Conservation (phyloP, 2,113 vertebrate genomes). For the Campylorhamphus procurvoides region DNA sequence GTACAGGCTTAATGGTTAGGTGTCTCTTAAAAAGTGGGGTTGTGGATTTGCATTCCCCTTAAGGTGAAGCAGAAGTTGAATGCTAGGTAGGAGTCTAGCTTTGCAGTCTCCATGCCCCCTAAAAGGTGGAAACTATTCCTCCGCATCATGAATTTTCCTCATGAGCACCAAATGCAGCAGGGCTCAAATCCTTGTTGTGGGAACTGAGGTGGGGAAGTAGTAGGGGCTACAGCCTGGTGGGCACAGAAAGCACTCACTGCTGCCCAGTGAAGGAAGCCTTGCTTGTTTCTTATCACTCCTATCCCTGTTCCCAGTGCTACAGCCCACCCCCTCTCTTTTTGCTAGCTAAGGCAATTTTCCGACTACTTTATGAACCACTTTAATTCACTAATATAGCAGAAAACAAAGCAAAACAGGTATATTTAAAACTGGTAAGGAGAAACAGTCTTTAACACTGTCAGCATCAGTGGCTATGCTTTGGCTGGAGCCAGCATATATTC, state of each 20-base stretch:
- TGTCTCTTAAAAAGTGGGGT: neutral
- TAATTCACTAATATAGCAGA: neutral
- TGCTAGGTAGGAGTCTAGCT: neutral
- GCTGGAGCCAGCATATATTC: neutral
- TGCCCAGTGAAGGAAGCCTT: neutral
- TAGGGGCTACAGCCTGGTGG: neutral
- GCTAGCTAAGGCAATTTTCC: neutral
- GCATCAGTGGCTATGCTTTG: neutral
- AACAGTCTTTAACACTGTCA: neutral
- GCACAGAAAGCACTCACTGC: neutral
- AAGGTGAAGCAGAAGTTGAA: neutral
- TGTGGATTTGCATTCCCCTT: neutral
- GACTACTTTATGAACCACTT: neutral
- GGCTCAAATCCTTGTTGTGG: neutral
- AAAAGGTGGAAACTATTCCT: neutral
- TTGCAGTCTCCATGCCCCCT: neutral
- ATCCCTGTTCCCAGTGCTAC: neutral
- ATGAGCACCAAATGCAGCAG: rapidly evolving
- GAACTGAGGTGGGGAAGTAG: neutral
- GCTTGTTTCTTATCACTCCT: neutral
- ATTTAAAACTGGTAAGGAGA: neutral
- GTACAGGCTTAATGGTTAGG: neutral
- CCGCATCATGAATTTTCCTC: neutral
- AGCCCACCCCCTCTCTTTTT: neutral
- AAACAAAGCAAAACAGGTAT: neutral